These are phyloP conservation scores for Catonia carolina DNA, from an alignment of 2,888 invertebrate genomes.

Conservation along the genomic window DNA sequence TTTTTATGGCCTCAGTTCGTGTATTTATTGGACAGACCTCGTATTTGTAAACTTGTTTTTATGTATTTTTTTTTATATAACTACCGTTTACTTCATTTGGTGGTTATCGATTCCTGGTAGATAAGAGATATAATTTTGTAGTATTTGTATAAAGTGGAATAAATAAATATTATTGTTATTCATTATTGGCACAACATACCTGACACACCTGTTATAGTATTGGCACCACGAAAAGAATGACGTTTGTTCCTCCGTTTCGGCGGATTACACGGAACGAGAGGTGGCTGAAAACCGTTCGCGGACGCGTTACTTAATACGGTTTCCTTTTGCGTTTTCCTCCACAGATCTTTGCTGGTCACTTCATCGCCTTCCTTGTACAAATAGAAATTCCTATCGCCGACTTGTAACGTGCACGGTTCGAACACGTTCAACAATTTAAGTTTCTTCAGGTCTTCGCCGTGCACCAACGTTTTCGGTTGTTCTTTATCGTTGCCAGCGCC, in stretches of 20 bases:
- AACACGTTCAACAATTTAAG: constrained; percentile 79
- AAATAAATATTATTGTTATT: too few relatives aligned
- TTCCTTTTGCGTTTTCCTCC: constrained; percentile 46
- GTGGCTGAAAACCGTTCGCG: neutral
- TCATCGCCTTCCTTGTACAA: constrained; percentile 68
- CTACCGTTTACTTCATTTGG: too few relatives aligned
- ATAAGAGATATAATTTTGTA: too few relatives aligned
- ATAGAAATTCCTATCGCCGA: constrained; percentile 82
- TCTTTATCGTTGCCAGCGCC: constrained; percentile 51
- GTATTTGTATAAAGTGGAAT: too few relatives aligned
- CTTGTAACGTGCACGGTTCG: constrained; percentile 80
- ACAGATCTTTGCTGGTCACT: constrained; percentile 67
- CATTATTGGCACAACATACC: too few relatives aligned
- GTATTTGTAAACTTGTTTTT: too few relatives aligned
- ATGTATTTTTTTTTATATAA: too few relatives aligned
- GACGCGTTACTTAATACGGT: constrained; percentile 1
- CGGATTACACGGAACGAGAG: neutral
- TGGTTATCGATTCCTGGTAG: too few relatives aligned
- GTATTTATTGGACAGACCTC: too few relatives aligned
- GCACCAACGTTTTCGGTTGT: constrained; percentile 60
- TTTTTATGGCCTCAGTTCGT: too few relatives aligned
- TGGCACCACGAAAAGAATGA: neutral
- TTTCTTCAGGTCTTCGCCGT: constrained; percentile 72
- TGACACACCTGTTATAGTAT: too few relatives aligned
- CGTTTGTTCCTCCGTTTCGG: constrained; percentile 18